A percentile compares a stretch with the other conserved stretches of the same genome.
These are phyloP conservation scores for Thysanoteuthis rhombus DNA, from an alignment of 2,888 invertebrate genomes.

Conservation along the genomic window DNA sequence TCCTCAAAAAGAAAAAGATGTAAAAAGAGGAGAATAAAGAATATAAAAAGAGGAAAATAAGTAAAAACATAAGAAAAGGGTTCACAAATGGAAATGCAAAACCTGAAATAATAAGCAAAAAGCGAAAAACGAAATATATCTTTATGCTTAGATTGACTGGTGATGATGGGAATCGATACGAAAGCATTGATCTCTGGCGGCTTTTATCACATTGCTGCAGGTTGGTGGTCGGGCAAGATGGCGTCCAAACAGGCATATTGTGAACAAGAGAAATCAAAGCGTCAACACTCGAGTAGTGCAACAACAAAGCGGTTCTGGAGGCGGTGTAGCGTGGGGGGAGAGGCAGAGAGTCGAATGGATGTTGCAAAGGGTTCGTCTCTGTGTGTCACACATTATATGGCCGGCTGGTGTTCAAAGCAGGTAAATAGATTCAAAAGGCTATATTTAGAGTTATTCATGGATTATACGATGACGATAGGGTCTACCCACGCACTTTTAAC, in stretches of 20 bases:
- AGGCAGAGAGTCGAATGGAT: neutral
- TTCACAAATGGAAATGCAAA: neutral
- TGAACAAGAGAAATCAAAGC: neutral
- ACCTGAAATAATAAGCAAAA: neutral
- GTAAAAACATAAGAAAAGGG: neutral
- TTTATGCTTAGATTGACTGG: neutral
- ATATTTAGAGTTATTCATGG: neutral
- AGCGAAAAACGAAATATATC: neutral
- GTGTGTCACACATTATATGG: neutral
- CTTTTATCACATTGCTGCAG: neutral
- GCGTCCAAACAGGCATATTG: neutral
- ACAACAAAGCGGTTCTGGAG: neutral
- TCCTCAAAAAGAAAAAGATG: too few species aligned
- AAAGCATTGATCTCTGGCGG: neutral
- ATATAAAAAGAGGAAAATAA: neutral
- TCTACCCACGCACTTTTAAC: too few species aligned
- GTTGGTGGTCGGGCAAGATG: neutral
- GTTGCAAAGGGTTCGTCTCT: neutral
- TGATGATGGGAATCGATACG: neutral
- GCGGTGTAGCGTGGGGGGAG: neutral
- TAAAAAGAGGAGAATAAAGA: too few species aligned
- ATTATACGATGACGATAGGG: neutral
- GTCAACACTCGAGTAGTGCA: neutral
- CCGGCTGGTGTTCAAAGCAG: neutral
- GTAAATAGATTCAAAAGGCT: neutral